phyloP scores from a whole-genome alignment of 2,113 vertebrate genomes.

The Pseudorasbora parva region DNA sequence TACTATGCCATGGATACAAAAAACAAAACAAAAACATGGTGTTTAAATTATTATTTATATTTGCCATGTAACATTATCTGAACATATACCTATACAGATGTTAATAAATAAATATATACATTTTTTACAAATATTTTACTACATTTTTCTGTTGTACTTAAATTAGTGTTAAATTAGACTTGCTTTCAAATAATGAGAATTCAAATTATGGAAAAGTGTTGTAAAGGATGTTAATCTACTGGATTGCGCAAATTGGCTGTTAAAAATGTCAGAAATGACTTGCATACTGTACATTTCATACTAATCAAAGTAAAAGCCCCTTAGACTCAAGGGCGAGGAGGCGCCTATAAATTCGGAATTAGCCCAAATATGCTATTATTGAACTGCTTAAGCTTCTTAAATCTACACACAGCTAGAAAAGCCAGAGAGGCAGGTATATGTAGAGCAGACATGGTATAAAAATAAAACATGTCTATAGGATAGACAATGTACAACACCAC shows the following conservation, averaged over 20 bases:
- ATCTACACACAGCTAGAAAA: background rate
- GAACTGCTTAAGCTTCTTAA: conserved; percentile 39
- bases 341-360: background rate
- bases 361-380: conserved; percentile 25
- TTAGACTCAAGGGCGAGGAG: background rate
- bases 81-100: too few relatives aligned
- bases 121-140: background rate
- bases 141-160: background rate
- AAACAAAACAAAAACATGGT: too few relatives aligned
- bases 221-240: background rate
- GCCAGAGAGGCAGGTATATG: background rate
- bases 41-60: too few relatives aligned
- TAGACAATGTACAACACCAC: background rate
- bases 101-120: too few relatives aligned
- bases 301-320: background rate
- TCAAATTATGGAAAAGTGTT: background rate
- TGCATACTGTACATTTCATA: background rate
- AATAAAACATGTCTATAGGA: background rate
- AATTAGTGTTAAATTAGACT: too few relatives aligned
- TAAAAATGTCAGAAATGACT: background rate
- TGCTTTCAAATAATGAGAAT: background rate
- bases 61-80: background rate
- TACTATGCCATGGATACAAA: background rate
- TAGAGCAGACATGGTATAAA: background rate
- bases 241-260: background rate